These are phyloP conservation scores for Neodiprion pinetum DNA, from an alignment of 1,140 invertebrate species.

Conservation along the genomic window DNA sequence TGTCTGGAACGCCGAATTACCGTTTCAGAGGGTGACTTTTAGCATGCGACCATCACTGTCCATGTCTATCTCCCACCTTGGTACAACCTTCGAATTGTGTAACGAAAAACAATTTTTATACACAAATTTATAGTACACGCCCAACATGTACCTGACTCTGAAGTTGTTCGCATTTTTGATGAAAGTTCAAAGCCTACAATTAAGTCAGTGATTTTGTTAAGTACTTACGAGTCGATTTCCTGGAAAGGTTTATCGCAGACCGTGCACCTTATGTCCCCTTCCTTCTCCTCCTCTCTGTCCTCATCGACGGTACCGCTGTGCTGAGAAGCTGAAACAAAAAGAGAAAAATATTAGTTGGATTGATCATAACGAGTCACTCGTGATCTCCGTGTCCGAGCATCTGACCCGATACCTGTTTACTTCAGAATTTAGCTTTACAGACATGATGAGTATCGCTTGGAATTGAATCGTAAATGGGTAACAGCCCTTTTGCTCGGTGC, in stretches of 20 bases:
- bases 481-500: background rate
- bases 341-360: slow-evolving; percentile 12
- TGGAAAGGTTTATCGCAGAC: slow-evolving; percentile 75
- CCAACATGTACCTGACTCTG: no score
- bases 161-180: no score
- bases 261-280: slow-evolving; percentile 69
- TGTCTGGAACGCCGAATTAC: background rate
- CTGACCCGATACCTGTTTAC: no score
- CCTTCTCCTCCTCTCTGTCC: slow-evolving; percentile 70
- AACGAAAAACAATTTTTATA: no score
- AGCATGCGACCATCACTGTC: background rate
- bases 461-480: background rate
- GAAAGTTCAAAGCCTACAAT: no score
- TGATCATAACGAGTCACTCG: no score
- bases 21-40: slow-evolving; percentile 4
- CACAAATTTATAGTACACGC: no score
- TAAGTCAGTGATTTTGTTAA: slow-evolving; percentile 16
- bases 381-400: no score
- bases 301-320: slow-evolving; percentile 70
- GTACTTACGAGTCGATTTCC: slow-evolving; percentile 76
- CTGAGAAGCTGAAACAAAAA: slow-evolving; percentile 67
- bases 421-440: no score
- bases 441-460: no score
- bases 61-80: background rate
- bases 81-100: no score